Conservation (phyloP, 2,113 vertebrate genomes). For the Sclerurus mexicanus region DNA sequence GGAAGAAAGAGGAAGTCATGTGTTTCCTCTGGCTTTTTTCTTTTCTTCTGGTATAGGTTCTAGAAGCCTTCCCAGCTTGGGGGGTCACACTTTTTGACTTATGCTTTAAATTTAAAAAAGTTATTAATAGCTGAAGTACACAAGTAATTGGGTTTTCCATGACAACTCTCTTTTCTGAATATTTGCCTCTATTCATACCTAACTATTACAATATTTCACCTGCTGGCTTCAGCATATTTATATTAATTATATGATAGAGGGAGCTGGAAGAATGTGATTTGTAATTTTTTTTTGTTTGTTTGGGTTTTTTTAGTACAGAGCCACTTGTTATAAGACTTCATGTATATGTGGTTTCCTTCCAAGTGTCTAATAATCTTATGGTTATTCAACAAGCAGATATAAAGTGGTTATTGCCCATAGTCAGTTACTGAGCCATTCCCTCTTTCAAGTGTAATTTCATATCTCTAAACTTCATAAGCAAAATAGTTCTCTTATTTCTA, state of each 20-base stretch:
- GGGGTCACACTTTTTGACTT: not conserved
- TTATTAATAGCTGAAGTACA: not conserved
- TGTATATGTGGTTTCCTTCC: not conserved
- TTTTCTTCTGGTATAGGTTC: not conserved
- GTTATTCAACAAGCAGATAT: not conserved
- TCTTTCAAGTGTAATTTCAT: not conserved
- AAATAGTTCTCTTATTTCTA: not conserved
- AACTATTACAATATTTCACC: not conserved
- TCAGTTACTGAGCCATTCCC: not conserved
- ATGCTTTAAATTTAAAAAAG: not conserved
- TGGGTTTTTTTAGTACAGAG: not conserved
- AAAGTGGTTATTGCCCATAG: not conserved
- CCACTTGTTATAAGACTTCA: not conserved
- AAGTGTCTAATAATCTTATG: not conserved
- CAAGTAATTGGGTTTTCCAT: not conserved
- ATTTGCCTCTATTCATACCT: not conserved
- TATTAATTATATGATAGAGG: not conserved
- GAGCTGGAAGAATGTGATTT: not conserved
- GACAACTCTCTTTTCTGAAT: not conserved
- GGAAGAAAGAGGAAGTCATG: not conserved
- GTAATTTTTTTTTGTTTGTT: not conserved
- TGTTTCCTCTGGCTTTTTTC: not conserved
- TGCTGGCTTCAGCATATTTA: not conserved
- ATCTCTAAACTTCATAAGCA: not conserved
- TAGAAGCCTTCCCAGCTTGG: not conserved